These are phyloP conservation scores for Thermophis baileyi DNA, from an alignment of 2,113 vertebrate species.

Conservation along the genomic window DNA sequence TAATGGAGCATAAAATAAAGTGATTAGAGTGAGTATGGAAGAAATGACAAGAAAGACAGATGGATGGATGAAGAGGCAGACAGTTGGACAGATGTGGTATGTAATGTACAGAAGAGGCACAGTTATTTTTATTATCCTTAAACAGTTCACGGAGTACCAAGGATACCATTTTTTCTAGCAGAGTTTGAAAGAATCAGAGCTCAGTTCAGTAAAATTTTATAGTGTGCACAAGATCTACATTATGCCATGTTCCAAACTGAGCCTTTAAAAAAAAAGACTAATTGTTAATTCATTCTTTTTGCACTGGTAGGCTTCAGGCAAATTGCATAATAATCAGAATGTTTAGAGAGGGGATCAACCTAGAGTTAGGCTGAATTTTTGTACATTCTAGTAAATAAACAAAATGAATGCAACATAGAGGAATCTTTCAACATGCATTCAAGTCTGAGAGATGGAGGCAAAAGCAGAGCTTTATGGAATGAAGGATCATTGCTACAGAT, in stretches of 20 bases:
- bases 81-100: not conserved
- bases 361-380: slow-evolving; percentile 1
- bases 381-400: slow-evolving; percentile 13
- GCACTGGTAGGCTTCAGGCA: slow-evolving; percentile 3
- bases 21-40: not conserved
- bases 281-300: not conserved
- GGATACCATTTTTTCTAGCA: not conserved
- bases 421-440: not conserved
- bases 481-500: not conserved
- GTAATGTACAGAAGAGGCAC: not conserved
- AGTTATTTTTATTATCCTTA: not conserved
- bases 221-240: not conserved
- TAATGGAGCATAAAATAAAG: not conserved
- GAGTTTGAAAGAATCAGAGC: not conserved
- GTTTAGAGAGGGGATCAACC: slow-evolving; percentile 10
- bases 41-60: not conserved
- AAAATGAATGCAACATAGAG: slow-evolving; percentile 28
- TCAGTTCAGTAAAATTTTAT: not conserved
- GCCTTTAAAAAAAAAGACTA: not conserved
- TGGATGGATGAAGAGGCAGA: not conserved
- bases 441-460: not conserved
- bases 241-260: not conserved
- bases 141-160: not conserved
- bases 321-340: not conserved
- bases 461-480: not conserved